phyloP scores from a whole-genome alignment of 2,888 invertebrate genomes.

The Zygothrica quintamaculata region DNA sequence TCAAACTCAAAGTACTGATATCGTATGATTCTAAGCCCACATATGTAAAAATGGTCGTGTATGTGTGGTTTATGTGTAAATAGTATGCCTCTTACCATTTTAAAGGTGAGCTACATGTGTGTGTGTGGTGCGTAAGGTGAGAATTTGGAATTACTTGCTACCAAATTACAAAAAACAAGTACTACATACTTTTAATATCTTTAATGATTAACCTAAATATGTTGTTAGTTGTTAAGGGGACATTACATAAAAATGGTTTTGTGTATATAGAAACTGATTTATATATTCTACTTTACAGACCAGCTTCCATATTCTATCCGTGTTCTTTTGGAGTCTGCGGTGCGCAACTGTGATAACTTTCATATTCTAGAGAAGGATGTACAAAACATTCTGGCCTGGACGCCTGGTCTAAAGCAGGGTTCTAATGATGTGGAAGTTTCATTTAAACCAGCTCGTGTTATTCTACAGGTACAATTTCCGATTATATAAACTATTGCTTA shows the following conservation, averaged over 20 bases:
- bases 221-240: conserved; percentile 20
- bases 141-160: conserved; percentile 4
- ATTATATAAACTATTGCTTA: background rate
- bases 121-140: conserved; percentile 7
- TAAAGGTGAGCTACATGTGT: conserved; percentile 21
- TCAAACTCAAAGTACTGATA: conserved; percentile 44
- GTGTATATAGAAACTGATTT: background rate
- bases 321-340: conserved; percentile 96
- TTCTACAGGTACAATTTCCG: conserved; percentile 91
- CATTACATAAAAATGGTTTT: background rate
- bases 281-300: conserved; percentile 85
- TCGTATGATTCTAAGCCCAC: conserved; percentile 37
- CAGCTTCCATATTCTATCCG: conserved; percentile 96
- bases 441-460: conserved; percentile 97
- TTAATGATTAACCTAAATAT: conserved; percentile 3
- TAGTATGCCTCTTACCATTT: conserved; percentile 3
- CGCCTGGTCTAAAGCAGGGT: conserved; percentile 84
- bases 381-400: conserved; percentile 94
- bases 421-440: conserved; percentile 93
- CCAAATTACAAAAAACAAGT: conserved; percentile 19
- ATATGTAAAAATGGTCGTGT: conserved; percentile 6
- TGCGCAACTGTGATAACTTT: conserved; percentile 98
- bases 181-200: background rate
- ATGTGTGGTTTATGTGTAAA: conserved; percentile 5
- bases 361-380: conserved; percentile 95